Base-by-base conservation (phyloP, 37 sponge, comb jelly and placozoan species). In the Dysidea cf. avara region DNA sequence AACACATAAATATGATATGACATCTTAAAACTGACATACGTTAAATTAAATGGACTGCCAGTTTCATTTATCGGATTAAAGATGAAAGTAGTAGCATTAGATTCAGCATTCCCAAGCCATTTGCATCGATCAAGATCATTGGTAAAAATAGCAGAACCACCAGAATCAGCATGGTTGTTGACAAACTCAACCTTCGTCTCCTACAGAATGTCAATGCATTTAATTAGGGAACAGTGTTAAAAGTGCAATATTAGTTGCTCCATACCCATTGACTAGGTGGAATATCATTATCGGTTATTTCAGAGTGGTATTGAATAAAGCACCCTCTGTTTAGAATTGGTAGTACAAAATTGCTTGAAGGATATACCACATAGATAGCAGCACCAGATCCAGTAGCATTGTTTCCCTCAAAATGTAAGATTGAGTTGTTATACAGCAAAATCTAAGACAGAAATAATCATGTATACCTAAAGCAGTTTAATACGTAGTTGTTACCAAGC, bases 71-170 rank as follows among this genome's bases (percentile, higher is more conserved):
- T 22, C 30, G 67, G 58, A 16, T 57, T 69, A 35, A 77, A 24
- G 58, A 87, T 81, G 20, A 81, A 76, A 52, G 74, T 46, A 43
- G 26, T 9, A 3, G 28, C n/a, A 28, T 39, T 53, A n/a, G 22
- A 32, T 0, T 6, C 20, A 2, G 21, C 31, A 24, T 55, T 35
- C 26, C 83, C 83, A 52, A 78, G 49, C 88, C 88, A 88, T 3
- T 22, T 57, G 69, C 88, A 88, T 1, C 79, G 49, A 50, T 68
- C 39, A 61, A 88, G 57, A 49, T 88, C 88, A 57, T 63, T 82
- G 20, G 88, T 79, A 68, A 68, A 88, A 12, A 88, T 77, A 7
- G 83, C 88, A 38, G 79, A 78, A 9, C 88, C 88, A 39, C 76
- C 82, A 14, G 70, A 29, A 26, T 69, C 52, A 50, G 83, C 88